Conservation (phyloP, 2,113 vertebrate genomes). For the Struthio camelus region DNA sequence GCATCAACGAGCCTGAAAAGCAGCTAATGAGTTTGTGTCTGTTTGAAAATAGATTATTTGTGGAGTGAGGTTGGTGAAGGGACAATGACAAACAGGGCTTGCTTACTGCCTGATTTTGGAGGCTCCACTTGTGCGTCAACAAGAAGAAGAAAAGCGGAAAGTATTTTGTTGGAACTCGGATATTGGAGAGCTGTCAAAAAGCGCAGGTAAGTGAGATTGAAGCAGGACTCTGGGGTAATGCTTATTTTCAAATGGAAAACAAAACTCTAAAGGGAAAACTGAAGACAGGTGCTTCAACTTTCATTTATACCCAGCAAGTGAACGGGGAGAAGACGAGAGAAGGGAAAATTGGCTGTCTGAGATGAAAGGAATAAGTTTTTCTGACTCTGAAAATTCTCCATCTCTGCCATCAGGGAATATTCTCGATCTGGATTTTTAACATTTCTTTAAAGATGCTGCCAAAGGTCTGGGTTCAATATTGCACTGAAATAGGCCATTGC, state of each 20-base stretch:
- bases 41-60: neutral
- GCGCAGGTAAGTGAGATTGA: neutral
- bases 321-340: neutral
- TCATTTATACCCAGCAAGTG: neutral
- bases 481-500: neutral
- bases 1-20: neutral
- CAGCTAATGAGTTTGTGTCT: neutral
- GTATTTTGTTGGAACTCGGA: neutral
- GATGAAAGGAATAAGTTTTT: neutral
- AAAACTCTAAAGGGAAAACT: neutral
- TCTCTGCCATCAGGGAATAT: neutral
- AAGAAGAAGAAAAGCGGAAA: neutral
- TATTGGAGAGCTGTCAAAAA: rapidly evolving
- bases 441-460: neutral
- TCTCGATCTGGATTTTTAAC: neutral
- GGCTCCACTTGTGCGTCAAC: neutral
- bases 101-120: neutral
- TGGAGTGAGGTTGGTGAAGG: neutral
- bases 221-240: neutral
- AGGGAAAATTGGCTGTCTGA: neutral
- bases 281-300: neutral
- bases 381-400: neutral
- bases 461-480: neutral
- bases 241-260: neutral
- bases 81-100: neutral